phyloP scores from a whole-genome alignment of 2,797 vertebrate species.

The Scarus forsteni region DNA sequence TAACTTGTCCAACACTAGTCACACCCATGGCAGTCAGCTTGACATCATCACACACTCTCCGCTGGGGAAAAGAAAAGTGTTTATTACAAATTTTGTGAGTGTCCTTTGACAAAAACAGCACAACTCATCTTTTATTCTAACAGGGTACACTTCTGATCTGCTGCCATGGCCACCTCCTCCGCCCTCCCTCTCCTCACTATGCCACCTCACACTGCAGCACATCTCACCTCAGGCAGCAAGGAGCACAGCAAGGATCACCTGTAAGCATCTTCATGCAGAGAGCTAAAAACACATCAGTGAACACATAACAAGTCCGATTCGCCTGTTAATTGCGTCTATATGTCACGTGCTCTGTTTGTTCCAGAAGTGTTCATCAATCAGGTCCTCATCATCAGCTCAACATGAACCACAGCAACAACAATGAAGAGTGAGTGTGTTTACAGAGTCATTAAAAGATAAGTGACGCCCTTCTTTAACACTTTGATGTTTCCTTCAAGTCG shows the following conservation, averaged over 20 bases:
- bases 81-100: too few species aligned
- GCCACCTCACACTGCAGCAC: conserved; percentile 66
- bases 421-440: conserved; percentile 76
- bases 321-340: conserved; percentile 6
- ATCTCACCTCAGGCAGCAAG: conserved; percentile 68
- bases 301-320: conserved; percentile 1
- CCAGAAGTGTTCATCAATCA: conserved; percentile 75
- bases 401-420: conserved; percentile 93
- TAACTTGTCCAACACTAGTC: too few species aligned
- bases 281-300: conserved; percentile 1
- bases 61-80: too few species aligned
- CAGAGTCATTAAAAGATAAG: conserved; percentile 2
- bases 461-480: not conserved
- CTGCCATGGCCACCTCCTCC: conserved; percentile 81
- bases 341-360: conserved; percentile 42
- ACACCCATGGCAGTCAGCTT: too few species aligned
- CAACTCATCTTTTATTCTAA: conserved; percentile 8
- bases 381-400: conserved; percentile 78
- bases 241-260: conserved; percentile 68
- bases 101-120: too few species aligned
- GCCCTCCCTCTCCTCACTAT: conserved; percentile 65
- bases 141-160: conserved; percentile 48
- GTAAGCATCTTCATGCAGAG: conserved; percentile 54
- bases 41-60: too few species aligned
- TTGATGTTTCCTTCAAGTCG: not conserved